Percentiles rank a stretch among this genome's conserved stretches.
Evolutionary conservation across 2,113 vertebrate genomes (phyloP).

Genomic region (Cephalopterus ornatus): DNA sequence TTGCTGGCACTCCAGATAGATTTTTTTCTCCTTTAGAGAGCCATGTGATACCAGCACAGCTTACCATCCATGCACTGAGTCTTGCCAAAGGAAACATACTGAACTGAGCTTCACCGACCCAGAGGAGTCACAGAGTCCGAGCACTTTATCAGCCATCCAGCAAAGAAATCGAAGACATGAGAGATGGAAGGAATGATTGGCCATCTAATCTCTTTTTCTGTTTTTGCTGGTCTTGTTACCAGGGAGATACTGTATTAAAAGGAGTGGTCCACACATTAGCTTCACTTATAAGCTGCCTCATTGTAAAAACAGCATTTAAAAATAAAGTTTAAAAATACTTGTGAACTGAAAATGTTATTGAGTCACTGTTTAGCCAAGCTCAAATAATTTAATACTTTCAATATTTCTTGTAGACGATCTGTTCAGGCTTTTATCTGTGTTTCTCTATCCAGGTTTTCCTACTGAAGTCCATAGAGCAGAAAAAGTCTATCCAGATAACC

Average conservation of each 20-base stretch:
- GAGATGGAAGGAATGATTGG: constrained; percentile 38
- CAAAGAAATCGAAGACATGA: constrained; percentile 26
- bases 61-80: not conserved
- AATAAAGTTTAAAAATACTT: constrained; percentile 52
- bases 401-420: not conserved
- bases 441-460: not conserved
- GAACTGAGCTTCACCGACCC: constrained; percentile 5
- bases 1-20: constrained; percentile 7
- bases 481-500: not conserved
- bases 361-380: constrained; percentile 36
- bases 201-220: constrained; percentile 45
- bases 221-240: constrained; percentile 34
- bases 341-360: constrained; percentile 9
- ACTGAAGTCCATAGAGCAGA: not conserved
- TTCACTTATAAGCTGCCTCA: not conserved
- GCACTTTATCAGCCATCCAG: constrained; percentile 23
- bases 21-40: constrained; percentile 26
- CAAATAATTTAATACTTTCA: constrained; percentile 23
- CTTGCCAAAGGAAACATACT: constrained; percentile 48
- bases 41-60: constrained; percentile 33
- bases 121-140: constrained; percentile 25
- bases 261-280: constrained; percentile 6
- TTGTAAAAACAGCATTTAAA: constrained; percentile 43
- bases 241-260: constrained; percentile 39
- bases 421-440: not conserved